Evolutionary conservation across 2,888 invertebrate species (phyloP).

Genomic region (Odontothrips loti): DNA sequence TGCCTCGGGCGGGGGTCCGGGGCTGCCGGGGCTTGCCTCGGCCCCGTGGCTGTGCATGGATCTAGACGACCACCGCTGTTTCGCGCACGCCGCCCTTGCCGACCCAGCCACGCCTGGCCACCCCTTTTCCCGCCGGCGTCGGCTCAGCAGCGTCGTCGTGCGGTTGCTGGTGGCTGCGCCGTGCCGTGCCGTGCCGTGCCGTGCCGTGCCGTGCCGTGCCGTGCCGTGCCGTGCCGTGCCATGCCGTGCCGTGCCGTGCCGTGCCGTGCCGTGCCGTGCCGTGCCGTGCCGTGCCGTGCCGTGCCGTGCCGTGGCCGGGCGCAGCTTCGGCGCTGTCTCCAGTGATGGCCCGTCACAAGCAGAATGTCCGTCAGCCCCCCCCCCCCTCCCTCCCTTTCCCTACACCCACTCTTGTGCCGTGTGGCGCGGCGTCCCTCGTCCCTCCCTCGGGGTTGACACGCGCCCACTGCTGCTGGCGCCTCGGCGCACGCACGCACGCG

Average conservation of each 20-base stretch:
- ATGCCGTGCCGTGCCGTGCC: not conserved
- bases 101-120: not conserved
- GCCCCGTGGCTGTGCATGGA: no score
- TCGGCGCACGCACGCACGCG: not conserved
- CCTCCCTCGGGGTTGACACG: not conserved
- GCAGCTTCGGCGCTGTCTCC: not conserved
- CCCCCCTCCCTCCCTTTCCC: not conserved
- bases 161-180: not conserved
- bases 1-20: no score
- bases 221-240: no score
- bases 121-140: not conserved
- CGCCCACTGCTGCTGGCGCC: not conserved
- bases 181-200: not conserved
- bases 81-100: not conserved
- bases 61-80: not conserved
- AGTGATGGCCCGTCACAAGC: conserved; percentile 15
- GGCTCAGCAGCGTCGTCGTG: not conserved
- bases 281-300: not conserved
- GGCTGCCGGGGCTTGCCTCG: no score
- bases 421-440: not conserved
- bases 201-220: not conserved
- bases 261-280: no score
- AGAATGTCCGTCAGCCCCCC: conserved; percentile 3
- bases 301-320: not conserved
- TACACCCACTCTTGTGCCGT: not conserved